A percentile compares a stretch with the other conserved stretches of the same genome.
phyloP scores from a whole-genome alignment of 2,113 vertebrate species.

The Malurus elegans region DNA sequence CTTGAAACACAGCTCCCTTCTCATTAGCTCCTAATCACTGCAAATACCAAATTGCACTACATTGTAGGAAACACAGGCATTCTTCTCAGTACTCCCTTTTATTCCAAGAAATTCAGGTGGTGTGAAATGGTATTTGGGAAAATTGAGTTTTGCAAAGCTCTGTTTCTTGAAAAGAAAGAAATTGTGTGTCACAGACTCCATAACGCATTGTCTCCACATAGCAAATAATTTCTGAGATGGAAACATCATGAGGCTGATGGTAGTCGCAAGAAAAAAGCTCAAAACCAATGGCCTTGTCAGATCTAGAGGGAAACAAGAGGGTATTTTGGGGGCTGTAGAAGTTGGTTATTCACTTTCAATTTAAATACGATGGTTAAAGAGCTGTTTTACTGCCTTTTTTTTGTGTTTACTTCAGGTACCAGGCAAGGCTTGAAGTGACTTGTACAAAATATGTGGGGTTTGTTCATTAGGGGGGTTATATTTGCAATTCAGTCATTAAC shows the following conservation, averaged over 20 bases:
- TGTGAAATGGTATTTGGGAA: not conserved
- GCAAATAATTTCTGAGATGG: not conserved
- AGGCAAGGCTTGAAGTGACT: not conserved
- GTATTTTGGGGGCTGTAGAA: not conserved
- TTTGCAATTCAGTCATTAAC: not conserved
- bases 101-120: not conserved
- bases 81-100: not conserved
- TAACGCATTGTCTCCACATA: not conserved
- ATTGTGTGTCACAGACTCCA: not conserved
- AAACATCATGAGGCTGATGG: not conserved
- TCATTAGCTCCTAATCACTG: not conserved
- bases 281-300: not conserved
- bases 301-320: not conserved
- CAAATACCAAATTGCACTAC: not conserved
- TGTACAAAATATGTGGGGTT: not conserved
- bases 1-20: not conserved
- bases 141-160: not conserved
- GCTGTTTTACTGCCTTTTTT: not conserved
- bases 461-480: not conserved
- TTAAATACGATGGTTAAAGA: not conserved
- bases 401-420: not conserved
- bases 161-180: not conserved
- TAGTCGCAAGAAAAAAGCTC: not conserved
- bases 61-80: not conserved
- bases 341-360: not conserved